Conservation (phyloP, 2,888 invertebrate species). For the Pemphredon lugubris region DNA sequence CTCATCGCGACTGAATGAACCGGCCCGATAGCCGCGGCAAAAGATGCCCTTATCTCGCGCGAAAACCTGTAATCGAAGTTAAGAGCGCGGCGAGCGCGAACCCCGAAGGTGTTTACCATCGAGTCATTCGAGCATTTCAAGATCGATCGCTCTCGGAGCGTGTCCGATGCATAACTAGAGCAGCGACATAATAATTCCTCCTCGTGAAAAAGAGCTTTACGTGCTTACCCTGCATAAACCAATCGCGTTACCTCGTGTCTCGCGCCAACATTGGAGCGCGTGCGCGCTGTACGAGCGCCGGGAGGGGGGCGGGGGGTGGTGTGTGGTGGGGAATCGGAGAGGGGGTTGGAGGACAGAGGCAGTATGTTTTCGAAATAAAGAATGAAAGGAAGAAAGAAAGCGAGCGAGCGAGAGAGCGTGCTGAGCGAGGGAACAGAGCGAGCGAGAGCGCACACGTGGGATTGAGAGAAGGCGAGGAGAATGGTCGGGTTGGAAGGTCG, state of each 20-base stretch:
- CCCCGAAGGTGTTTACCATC: slow-evolving; percentile 59
- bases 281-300: too few relatives aligned
- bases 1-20: too few relatives aligned
- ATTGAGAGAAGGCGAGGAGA: slow-evolving; percentile 34
- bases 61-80: not conserved
- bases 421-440: slow-evolving; percentile 5
- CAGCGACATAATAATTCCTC: slow-evolving; percentile 56
- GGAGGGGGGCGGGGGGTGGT: too few relatives aligned
- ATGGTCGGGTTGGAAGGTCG: slow-evolving; percentile 48
- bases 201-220: slow-evolving; percentile 40
- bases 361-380: slow-evolving; percentile 37
- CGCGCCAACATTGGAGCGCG: too few relatives aligned
- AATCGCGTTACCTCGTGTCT: slow-evolving; percentile 27
- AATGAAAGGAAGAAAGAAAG: slow-evolving; percentile 4
- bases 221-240: slow-evolving; percentile 14
- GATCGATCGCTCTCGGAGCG: slow-evolving; percentile 60
- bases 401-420: slow-evolving; percentile 22
- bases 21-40: too few relatives aligned
- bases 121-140: slow-evolving; percentile 61
- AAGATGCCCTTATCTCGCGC: too few relatives aligned
- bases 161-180: slow-evolving; percentile 51
- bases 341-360: slow-evolving; percentile 7
- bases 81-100: slow-evolving; percentile 39
- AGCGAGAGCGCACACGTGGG: slow-evolving; percentile 24
- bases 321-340: too few relatives aligned